Conservation (phyloP, 2,888 invertebrate species). For the Acheta domesticus region DNA sequence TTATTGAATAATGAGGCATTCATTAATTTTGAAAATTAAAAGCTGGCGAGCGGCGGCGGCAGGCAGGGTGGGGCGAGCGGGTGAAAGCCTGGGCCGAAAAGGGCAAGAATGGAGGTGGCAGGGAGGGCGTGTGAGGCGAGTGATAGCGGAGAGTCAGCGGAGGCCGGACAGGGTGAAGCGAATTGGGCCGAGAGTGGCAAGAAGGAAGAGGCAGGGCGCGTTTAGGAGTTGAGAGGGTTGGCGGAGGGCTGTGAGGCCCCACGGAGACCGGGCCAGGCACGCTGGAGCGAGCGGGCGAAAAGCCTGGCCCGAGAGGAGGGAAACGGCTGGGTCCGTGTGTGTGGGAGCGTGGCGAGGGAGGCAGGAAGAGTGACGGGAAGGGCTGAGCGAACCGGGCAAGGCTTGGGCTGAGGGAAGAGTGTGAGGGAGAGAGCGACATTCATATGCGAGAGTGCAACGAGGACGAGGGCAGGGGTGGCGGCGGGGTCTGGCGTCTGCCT, state of each 20-base stretch:
- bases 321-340: background rate
- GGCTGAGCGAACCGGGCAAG: background rate
- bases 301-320: background rate
- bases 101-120: too few species aligned
- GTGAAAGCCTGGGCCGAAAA: background rate
- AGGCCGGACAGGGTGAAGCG: background rate
- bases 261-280: background rate
- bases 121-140: background rate
- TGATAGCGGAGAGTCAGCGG: background rate
- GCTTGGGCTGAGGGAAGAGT: background rate
- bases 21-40: background rate
- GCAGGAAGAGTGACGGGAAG: background rate
- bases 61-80: background rate
- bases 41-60: background rate
- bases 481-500: too few species aligned
- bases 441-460: background rate
- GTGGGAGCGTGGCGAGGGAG: background rate
- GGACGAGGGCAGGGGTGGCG: too few species aligned
- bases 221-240: background rate
- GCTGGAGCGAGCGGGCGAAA: background rate
- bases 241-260: too few species aligned
- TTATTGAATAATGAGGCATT: conserved; percentile 18
- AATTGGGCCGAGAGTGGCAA: background rate
- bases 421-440: background rate
- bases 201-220: background rate